Base-by-base conservation (phyloP, 2,797 vertebrate genomes). In the Gadopsis marmoratus region DNA sequence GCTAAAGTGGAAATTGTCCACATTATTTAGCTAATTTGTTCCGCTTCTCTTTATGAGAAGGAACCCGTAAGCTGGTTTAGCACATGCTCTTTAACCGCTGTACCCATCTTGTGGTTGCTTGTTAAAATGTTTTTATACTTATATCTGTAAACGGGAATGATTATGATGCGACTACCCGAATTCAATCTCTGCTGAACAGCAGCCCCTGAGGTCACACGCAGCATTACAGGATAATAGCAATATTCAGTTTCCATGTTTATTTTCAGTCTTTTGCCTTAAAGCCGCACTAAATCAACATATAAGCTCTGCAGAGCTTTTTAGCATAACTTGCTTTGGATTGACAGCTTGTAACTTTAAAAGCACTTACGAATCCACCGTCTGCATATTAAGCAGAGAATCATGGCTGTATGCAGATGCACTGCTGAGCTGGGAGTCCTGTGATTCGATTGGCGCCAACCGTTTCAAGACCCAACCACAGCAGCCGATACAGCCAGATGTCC, bases 21-120 rank as follows among this genome's bases (percentile, higher is more conserved):
- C 45, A 62, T 70, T 2, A 8, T 43, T 43, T 16, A 1, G 39
- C 19, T 63, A 70, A 66, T 70, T 68, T 64, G 17, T 31, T 78
- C 19, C 63, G 26, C 13, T 9, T 14, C 21, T 21, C 17, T 7
- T 23, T 16, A 62, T 39, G 14, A 39, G 9, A 59, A 59, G 19
- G 0, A 58, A 33, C 43, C 43, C 2, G 21, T 45, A 23, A 9
- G 35, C 10, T 63, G 7, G 21, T 23, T 45, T 17, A 19, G 11
- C 45, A 5, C 10, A n/a, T 12, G 19, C 17, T 41, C 16, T 55
- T 29, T 9, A 21, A 29, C 17, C 37, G 26, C 10, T 31, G 1
- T 14, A n/a, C 33, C 8, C 23, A 5, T 54, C 2, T 60, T 29
- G 9, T 56, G 13, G 14, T 51, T 29, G 23, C n/a, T 62, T 21